A percentile compares a stretch with the other conserved stretches of the same genome.
phyloP scores from a whole-genome alignment of 1,140 invertebrate species.

The Drosophila teissieri region DNA sequence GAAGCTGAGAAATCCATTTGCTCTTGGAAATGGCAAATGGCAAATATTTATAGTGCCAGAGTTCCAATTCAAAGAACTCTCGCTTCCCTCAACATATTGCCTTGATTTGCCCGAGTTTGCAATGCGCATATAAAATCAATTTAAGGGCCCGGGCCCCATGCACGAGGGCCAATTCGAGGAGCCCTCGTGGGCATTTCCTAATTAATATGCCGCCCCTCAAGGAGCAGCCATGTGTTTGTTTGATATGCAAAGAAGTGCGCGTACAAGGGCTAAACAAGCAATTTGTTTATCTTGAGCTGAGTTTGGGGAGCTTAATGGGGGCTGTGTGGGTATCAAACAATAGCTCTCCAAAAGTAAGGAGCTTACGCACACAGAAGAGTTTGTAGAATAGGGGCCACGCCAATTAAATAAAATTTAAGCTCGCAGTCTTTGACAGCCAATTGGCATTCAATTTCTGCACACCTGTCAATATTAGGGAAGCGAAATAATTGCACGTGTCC shows the following conservation, averaged over 20 bases:
- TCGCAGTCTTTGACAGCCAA: constrained; percentile 57
- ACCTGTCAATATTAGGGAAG: constrained; percentile 16
- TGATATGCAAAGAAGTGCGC: constrained; percentile 5
- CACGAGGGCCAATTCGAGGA: constrained; percentile 34
- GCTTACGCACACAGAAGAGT: background rate
- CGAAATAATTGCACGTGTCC: constrained; percentile 20
- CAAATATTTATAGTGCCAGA: constrained; percentile 50
- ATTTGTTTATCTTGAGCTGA: constrained; percentile 67
- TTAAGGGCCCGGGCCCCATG: constrained; percentile 10
- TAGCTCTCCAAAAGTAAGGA: constrained; percentile 13
- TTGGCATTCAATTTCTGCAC: constrained; percentile 56
- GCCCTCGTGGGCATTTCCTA: constrained; percentile 38
- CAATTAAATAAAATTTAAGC: constrained; percentile 75
- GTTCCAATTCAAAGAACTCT: background rate
- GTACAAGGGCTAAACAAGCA: constrained; percentile 62
- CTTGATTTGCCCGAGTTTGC: constrained; percentile 25
- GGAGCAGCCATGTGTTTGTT: constrained; percentile 16
- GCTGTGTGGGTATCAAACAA: constrained; percentile 17
- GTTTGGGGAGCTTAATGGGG: constrained; percentile 3
- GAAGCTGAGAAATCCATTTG: constrained; percentile 28
- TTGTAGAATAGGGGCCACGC: background rate
- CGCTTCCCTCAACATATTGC: background rate
- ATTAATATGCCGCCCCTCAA: constrained; percentile 40
- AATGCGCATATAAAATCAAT: constrained; percentile 41
- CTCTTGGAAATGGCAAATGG: constrained; percentile 29